phyloP scores from a whole-genome alignment of 2,888 invertebrate species.

The Amiota minor region DNA sequence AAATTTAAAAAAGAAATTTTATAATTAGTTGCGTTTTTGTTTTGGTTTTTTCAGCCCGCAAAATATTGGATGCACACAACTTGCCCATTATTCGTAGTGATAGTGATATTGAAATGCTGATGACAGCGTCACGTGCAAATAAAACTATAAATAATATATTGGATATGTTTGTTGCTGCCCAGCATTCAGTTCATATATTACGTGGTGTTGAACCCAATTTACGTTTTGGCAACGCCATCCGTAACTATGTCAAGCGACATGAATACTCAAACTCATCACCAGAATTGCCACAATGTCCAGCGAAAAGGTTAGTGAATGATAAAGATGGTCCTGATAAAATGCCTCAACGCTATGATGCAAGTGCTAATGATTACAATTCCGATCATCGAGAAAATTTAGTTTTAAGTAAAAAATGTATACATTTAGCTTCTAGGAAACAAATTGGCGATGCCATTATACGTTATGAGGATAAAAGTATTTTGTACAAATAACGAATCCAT shows the following conservation, averaged over 20 bases:
- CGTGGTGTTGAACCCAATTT: conserved; percentile 88
- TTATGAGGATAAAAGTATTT: conserved; percentile 71
- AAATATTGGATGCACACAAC: conserved; percentile 74
- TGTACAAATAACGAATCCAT: conserved; percentile 59
- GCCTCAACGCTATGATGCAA: conserved; percentile 48
- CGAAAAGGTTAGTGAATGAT: neutral
- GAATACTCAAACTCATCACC: neutral
- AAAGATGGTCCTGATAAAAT: conserved; percentile 32
- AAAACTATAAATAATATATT: conserved; percentile 76
- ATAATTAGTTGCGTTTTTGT: neutral
- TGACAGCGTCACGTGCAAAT: conserved; percentile 63
- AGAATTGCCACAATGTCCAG: conserved; percentile 55
- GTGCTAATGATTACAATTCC: conserved; percentile 32
- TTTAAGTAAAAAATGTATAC: conserved; percentile 72
- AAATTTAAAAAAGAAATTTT: too few relatives aligned
- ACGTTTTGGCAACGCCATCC: conserved; percentile 75
- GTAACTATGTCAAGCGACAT: conserved; percentile 55
- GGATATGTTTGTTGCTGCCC: conserved; percentile 81
- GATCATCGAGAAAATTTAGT: neutral
- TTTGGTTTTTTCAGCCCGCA: conserved; percentile 76
- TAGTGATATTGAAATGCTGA: conserved; percentile 77
- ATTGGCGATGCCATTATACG: conserved; percentile 73
- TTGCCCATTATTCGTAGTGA: conserved; percentile 80
- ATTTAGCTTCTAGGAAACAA: conserved; percentile 75
- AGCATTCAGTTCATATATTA: conserved; percentile 80